Conservation (phyloP, 1,140 invertebrate species). For the Cotesia vestalis region DNA sequence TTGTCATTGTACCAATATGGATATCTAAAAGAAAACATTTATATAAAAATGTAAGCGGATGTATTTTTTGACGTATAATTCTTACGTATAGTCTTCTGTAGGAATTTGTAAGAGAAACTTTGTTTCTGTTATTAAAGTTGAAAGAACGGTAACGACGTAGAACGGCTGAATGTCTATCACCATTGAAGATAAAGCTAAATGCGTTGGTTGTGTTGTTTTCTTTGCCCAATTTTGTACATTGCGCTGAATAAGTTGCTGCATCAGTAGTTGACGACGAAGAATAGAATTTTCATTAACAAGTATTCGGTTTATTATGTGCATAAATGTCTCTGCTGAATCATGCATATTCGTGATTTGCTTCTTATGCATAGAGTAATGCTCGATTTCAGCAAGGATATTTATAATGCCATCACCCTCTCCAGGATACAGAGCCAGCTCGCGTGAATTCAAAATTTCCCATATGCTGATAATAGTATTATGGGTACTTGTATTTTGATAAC, state of each 20-base stretch:
- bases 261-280: slow-evolving; percentile 58
- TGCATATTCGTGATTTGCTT: slow-evolving; percentile 52
- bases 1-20: slow-evolving; percentile 63
- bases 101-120: slow-evolving; percentile 54
- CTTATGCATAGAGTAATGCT: slow-evolving; percentile 63
- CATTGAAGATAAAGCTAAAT: slow-evolving; percentile 49
- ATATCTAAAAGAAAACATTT: slow-evolving; percentile 52
- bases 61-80: slow-evolving; percentile 7
- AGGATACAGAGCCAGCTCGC: slow-evolving; percentile 63
- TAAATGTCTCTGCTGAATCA: slow-evolving; percentile 60
- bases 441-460: slow-evolving; percentile 64
- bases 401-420: slow-evolving; percentile 69
- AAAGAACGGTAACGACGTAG: slow-evolving; percentile 44
- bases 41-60: slow-evolving; percentile 6
- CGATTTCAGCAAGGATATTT: slow-evolving; percentile 62
- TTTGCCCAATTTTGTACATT: slow-evolving; percentile 54
- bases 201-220: slow-evolving; percentile 39
- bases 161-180: slow-evolving; percentile 53
- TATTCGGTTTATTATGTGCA: slow-evolving; percentile 65
- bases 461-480: slow-evolving; percentile 65
- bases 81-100: slow-evolving; percentile 54
- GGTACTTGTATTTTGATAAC: slow-evolving; percentile 72
- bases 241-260: slow-evolving; percentile 54
- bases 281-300: slow-evolving; percentile 63
- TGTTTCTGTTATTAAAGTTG: slow-evolving; percentile 39